Conservation (phyloP, 2,113 vertebrate species). For the Machaerirhynchus nigripectus region DNA sequence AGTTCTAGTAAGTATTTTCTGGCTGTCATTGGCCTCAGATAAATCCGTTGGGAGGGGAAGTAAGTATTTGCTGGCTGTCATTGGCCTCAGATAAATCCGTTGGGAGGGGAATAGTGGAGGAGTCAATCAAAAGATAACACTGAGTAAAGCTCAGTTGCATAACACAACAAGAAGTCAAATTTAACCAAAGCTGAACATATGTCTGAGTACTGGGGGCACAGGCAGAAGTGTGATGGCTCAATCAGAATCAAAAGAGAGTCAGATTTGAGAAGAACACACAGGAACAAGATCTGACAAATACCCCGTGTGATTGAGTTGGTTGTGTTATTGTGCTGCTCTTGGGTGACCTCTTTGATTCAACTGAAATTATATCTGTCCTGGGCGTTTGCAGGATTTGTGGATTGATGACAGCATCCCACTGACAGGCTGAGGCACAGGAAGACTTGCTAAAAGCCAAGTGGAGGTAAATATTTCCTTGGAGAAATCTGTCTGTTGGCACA, state of each 20-base stretch:
- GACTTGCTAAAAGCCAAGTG: not conserved
- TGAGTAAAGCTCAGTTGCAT: conserved; percentile 34
- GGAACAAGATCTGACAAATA: not conserved
- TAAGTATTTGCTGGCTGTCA: conserved; percentile 32
- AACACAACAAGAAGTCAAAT: conserved; percentile 27
- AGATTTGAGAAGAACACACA: not conserved
- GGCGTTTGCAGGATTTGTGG: not conserved
- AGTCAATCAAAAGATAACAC: conserved; percentile 58
- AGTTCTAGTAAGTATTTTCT: conserved; percentile 32
- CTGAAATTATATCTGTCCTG: not conserved
- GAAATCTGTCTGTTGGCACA: not conserved
- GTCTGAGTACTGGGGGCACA: not conserved
- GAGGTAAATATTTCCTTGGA: conserved; percentile 11
- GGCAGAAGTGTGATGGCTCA: not conserved
- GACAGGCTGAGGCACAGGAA: not conserved
- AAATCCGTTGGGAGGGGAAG: not conserved
- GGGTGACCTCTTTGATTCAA: conserved; percentile 2
- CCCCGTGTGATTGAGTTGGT: not conserved
- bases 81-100: conserved; percentile 4
- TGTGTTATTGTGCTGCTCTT: conserved; percentile 35
- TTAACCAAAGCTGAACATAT: conserved; percentile 16
- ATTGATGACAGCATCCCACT: conserved; percentile 24
- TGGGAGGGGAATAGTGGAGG: conserved; percentile 25
- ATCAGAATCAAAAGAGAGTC: not conserved
- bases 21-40: conserved; percentile 48